Evolutionary conservation across 2,888 invertebrate genomes (phyloP), one percentile per base, ranked within the genome.

Genomic region (Crepidodera aurea): DNA sequence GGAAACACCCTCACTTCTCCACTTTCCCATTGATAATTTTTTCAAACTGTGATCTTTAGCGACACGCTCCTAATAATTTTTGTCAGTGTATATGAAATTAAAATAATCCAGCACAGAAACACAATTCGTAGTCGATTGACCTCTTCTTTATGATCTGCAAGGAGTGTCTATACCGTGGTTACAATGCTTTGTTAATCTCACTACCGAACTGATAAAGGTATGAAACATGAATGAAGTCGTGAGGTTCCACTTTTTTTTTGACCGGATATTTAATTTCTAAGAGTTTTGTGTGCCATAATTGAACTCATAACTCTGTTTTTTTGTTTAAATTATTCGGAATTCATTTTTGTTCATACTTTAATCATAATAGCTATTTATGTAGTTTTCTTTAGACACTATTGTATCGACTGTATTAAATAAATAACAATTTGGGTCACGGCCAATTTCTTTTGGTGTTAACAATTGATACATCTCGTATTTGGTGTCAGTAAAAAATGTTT

Each of bases 141-240:
- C 56, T 56, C 46, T 46, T 53, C 37, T 37, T 37, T 40, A 40
- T 40, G 10, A 40, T 40, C 44, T 57, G 25, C 37, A 48, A 57
- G 57, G 57, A 48, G 57, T 50, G 57, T 50, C 57, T 57, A 37
- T 39, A 39, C 48, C 39, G 39, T 32, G 16, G 39, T 57, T 48
- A 57, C 39, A 44, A 39, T 48, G 18, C 27, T 48, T 54, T 54
- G 54, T 54, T 54, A 39, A 25, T 40, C 25, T 37, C 44, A 54
- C 42, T 54, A 32, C 44, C 25, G 29, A 44, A 51, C 18, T 19
- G 39, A 27, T 29, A 55, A 57, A 48, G 27, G 18, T 48, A 27
- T 15, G 37, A 57, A 57, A 57, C 37, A 57, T 57, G 57, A 57
- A 57, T 57, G 48, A 18, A 57, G 19, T 48, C 57, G 57, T 57